Conservation (phyloP, 2,113 vertebrate genomes). For the Proteles cristata region DNA sequence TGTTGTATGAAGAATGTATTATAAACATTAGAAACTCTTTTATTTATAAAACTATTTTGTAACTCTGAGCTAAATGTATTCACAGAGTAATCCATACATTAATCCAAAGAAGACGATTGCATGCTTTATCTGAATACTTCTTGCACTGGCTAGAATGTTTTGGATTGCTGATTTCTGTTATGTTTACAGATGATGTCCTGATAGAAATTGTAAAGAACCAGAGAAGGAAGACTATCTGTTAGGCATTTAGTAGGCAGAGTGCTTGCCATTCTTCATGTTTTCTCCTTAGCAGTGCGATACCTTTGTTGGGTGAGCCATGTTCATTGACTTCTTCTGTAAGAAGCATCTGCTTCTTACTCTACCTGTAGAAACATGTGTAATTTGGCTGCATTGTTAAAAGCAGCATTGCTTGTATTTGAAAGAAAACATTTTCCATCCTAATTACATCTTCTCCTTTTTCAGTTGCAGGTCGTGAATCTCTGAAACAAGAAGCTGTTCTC, state of each 20-base stretch:
- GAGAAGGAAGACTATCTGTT: neutral
- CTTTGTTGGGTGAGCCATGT: neutral
- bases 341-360: neutral
- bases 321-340: neutral
- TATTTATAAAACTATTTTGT: neutral
- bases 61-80: neutral
- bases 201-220: neutral
- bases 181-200: neutral
- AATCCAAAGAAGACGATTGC: neutral
- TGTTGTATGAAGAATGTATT: neutral
- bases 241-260: neutral
- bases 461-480: neutral
- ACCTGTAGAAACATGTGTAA: neutral
- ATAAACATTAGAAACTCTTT: neutral
- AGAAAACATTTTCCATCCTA: neutral
- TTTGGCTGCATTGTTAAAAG: neutral
- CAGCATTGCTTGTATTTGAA: neutral
- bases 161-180: neutral
- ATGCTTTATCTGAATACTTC: neutral
- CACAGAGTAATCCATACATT: neutral
- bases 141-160: neutral
- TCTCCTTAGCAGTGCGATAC: neutral
- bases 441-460: neutral
- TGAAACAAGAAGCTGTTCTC: neutral
- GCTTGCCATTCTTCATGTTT: neutral